Evolutionary conservation across 2,888 invertebrate species (phyloP).

Genomic region (Watsonalla binaria): DNA sequence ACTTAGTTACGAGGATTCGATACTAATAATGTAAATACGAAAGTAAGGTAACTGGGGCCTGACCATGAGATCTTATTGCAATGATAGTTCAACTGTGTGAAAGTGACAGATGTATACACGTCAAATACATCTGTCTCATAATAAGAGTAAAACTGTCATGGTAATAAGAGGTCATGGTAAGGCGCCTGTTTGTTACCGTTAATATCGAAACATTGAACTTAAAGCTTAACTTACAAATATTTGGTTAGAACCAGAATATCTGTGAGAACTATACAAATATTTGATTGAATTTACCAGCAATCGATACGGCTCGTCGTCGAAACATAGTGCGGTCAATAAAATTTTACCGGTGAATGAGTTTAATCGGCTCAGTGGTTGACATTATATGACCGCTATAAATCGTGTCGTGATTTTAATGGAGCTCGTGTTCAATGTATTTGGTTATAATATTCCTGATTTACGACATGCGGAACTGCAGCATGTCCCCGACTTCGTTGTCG

Average conservation of each 20-base stretch:
- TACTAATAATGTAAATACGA: too few species aligned
- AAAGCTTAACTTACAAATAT: not conserved
- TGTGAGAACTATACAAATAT: not conserved
- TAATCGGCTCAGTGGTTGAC: not conserved
- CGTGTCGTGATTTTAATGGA: not conserved
- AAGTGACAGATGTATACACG: too few species aligned
- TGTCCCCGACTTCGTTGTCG: too few species aligned
- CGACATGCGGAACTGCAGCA: not conserved
- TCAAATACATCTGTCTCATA: too few species aligned
- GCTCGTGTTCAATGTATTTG: not conserved
- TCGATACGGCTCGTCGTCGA: not conserved
- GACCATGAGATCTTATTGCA: too few species aligned
- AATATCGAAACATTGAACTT: too few species aligned
- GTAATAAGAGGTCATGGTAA: too few species aligned
- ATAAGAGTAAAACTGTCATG: too few species aligned
- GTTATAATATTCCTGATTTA: not conserved
- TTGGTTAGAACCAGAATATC: not conserved
- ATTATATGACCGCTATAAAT: not conserved
- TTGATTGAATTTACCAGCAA: not conserved
- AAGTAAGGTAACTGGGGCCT: too few species aligned
- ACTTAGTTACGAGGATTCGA: too few species aligned
- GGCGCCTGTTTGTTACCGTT: too few species aligned
- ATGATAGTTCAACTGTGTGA: too few species aligned
- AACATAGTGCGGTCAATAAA: not conserved
- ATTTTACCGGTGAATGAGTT: conserved; percentile 1